phyloP scores from a whole-genome alignment of 2,113 vertebrate genomes.

The Lepus timidus region DNA sequence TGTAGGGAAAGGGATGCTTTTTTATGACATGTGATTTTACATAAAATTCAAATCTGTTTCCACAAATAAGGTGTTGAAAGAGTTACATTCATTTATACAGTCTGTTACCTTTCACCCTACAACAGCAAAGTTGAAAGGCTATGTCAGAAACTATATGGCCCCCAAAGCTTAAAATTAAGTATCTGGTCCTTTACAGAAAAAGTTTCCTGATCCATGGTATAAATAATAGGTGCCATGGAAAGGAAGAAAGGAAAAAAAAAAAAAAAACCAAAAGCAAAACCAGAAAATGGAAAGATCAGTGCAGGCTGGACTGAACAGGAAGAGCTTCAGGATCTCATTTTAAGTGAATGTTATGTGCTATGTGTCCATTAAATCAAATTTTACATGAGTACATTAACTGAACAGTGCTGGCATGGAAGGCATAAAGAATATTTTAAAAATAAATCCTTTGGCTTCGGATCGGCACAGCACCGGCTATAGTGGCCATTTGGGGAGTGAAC shows the following conservation, averaged over 20 bases:
- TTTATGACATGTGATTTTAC: neutral
- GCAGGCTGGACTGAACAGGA: neutral
- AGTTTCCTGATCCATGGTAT: neutral
- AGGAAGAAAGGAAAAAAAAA: neutral
- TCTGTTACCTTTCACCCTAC: neutral
- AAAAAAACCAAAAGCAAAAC: too few relatives aligned
- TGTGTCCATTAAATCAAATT: slow-evolving; percentile 11
- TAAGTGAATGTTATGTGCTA: neutral
- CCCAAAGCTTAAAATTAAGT: slow-evolving; percentile 23
- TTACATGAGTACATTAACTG: neutral
- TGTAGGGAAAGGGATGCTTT: neutral
- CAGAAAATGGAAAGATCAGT: neutral
- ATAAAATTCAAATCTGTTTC: slow-evolving; percentile 38
- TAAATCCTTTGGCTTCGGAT: neutral
- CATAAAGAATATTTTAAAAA: neutral
- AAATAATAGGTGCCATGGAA: neutral
- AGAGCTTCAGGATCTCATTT: slow-evolving; percentile 20
- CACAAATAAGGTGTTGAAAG: neutral
- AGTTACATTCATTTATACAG: neutral
- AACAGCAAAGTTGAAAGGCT: neutral
- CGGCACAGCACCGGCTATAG: too few relatives aligned
- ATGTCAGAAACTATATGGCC: neutral
- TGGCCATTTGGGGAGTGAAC: too few relatives aligned
- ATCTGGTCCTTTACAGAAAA: neutral
- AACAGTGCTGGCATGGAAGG: slow-evolving; percentile 33